Evolutionary conservation across 2,797 vertebrate genomes (phyloP).

Genomic region (Paguma larvata): DNA sequence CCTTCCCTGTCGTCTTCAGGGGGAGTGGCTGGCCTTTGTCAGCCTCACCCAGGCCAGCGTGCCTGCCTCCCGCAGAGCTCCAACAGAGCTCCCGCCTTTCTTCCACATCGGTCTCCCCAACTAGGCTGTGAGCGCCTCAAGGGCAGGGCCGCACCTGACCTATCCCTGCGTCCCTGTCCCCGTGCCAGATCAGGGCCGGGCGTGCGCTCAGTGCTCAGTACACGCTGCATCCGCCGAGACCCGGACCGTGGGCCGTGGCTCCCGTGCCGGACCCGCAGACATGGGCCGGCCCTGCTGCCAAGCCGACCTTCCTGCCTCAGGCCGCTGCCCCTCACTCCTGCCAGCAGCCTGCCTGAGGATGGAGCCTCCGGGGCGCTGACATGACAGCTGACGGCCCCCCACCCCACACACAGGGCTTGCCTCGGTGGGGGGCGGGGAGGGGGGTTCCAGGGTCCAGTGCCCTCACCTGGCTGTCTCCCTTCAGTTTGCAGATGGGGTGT

Average conservation of each 20-base stretch:
- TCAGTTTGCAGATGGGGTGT: slow-evolving; percentile 99
- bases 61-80: not conserved
- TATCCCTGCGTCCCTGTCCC: not conserved
- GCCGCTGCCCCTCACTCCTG: no score
- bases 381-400: not conserved
- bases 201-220: accelerated
- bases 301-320: not conserved
- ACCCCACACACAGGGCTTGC: no score
- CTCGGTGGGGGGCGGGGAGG: no score
- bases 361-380: not conserved
- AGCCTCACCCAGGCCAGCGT: not conserved
- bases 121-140: not conserved
- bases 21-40: not conserved
- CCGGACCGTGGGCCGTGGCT: not conserved
- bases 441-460: not conserved
- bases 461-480: slow-evolving; percentile 48
- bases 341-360: not conserved
- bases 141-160: not conserved
- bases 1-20: not conserved
- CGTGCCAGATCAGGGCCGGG: not conserved
- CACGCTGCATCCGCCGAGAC: not conserved
- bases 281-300: not conserved
- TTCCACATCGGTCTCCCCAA: not conserved
- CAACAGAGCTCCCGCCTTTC: not conserved
- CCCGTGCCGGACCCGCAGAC: not conserved